Base-by-base conservation (phyloP, 2,888 invertebrate species). In the Protophormia terraenovae region DNA sequence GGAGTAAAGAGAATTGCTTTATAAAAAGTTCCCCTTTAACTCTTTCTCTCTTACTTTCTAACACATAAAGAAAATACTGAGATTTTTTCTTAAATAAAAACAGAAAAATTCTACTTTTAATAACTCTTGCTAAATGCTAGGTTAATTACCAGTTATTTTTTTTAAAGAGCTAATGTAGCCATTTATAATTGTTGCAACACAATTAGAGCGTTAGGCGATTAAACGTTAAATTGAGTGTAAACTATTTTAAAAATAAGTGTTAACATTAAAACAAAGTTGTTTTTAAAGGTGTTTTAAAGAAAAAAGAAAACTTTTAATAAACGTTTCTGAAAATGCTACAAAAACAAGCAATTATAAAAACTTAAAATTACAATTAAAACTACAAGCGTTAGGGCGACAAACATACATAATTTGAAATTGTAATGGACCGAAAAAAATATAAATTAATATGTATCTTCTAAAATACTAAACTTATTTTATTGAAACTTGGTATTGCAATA, bases 201-300 rank as follows among this genome's bases (percentile, higher is more conserved):
- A 79, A 64, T 71, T 79, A 55, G 41, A 55, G 53, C 79, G 71
- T 55, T 72, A 71, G 24, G 41, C 64, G 53, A 27, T 78, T 35
- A 35, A 8, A 16, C 10, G 12, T 29, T 41, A 29, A 45, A 72
- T n/a, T 19, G 29, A 14, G 29, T 12, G 10, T 29, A 10, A 35
- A 69, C n/a, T n/a, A n/a, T 22, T 35, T 53, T 35, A 35, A 14
- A 27, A 47, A 47, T 32, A 8, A 7, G 35, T 50, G 19, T 50
- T 50, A 32, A 22, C 32, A 22, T 35, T 16, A 41, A 19, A 55
- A 38, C 2, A 12, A 53, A 24, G 6, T 50, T 35, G 3, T 5
- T 41, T 55, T 58, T 41, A 29, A 4, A 3, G 53, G 6, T 55
- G 22, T 29, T 66, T 22, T 19, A 12, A 50, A 50, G 35, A 35